Conservation (phyloP, 1,140 invertebrate species). For the Leucophenga varia region DNA sequence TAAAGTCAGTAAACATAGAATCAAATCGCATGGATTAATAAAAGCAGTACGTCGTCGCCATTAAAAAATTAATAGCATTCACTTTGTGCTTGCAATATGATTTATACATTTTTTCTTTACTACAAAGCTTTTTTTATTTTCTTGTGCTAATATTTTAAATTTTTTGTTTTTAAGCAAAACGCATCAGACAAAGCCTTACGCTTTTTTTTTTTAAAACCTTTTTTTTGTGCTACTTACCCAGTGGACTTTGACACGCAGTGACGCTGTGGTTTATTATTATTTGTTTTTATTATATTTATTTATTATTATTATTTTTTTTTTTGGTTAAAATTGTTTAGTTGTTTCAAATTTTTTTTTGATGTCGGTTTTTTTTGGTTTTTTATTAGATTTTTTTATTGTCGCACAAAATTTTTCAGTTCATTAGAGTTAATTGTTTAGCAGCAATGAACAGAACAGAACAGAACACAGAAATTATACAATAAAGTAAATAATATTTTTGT, state of each 20-base stretch:
- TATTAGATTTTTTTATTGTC: too few species aligned
- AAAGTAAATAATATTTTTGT: conserved; percentile 25
- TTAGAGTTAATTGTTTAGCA: conserved; percentile 42
- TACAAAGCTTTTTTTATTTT: too few species aligned
- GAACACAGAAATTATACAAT: conserved; percentile 17
- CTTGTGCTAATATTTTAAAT: too few species aligned
- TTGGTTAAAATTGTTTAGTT: neutral
- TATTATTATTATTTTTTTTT: neutral
- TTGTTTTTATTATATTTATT: conserved; percentile 20
- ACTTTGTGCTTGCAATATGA: too few species aligned
- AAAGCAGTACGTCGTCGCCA: conserved; percentile 19
- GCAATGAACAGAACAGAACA: conserved; percentile 33
- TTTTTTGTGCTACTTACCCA: conserved; percentile 37
- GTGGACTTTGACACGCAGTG: conserved; percentile 49
- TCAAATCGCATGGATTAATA: conserved; percentile 12
- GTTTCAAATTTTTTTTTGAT: conserved; percentile 14
- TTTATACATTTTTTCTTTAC: too few species aligned
- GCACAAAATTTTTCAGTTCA: conserved; percentile 37
- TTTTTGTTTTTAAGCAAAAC: too few species aligned
- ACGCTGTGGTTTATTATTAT: conserved; percentile 33
- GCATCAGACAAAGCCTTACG: too few species aligned
- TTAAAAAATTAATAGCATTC: conserved; percentile 31
- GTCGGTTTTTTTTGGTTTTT: conserved; percentile 1
- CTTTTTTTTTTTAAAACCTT: neutral
- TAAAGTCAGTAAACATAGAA: neutral